These are phyloP conservation scores for Shinisaurus crocodilurus DNA, from an alignment of 2,113 vertebrate genomes.

Conservation along the genomic window DNA sequence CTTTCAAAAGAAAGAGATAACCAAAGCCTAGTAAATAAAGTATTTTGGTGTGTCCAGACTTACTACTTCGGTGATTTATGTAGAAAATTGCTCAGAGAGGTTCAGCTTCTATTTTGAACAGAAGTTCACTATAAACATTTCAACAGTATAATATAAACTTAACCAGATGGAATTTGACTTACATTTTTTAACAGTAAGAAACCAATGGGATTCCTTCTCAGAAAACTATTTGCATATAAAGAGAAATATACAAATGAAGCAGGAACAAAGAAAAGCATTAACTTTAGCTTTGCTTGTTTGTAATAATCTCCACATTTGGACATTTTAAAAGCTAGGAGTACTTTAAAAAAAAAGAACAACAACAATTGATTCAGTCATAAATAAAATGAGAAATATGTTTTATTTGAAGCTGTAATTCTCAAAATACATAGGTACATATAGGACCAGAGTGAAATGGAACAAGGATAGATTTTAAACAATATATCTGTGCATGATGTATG, in stretches of 20 bases:
- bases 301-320: not conserved
- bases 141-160: not conserved
- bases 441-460: not conserved
- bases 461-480: not conserved
- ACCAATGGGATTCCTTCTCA: not conserved
- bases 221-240: conserved; percentile 16
- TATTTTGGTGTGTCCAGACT: not conserved
- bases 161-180: conserved; percentile 25
- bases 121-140: conserved; percentile 19
- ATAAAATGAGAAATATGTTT: conserved; percentile 7
- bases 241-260: not conserved
- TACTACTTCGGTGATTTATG: conserved; percentile 38
- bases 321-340: not conserved
- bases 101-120: conserved; percentile 43
- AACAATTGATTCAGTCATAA: not conserved
- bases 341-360: not conserved
- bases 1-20: conserved; percentile 46
- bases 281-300: not conserved
- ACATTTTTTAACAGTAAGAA: not conserved
- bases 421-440: not conserved
- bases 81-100: conserved; percentile 34
- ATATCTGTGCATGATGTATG: not conserved
- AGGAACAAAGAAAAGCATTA: not conserved
- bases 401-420: rapidly evolving
- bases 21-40: conserved; percentile 31